Conservation (phyloP, 2,797 vertebrate species). For the Myotis daubentonii region DNA sequence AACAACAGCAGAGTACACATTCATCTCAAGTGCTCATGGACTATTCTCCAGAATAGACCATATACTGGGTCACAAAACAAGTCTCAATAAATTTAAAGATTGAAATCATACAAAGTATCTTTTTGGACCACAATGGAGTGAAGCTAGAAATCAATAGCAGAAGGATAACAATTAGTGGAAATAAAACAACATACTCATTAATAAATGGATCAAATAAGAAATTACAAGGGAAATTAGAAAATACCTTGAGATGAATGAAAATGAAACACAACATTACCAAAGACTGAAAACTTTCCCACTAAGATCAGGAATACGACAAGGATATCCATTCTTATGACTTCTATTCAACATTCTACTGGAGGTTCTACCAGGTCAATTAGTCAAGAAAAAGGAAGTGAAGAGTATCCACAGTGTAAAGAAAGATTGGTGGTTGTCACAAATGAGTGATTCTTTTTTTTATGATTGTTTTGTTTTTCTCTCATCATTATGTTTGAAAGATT, state of each 20-base stretch:
- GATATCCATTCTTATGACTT: not conserved
- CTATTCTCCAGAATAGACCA: not conserved
- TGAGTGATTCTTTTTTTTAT: not conserved
- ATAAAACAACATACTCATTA: not conserved
- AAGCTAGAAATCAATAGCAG: not conserved
- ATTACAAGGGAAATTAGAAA: not conserved
- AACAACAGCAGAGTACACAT: not conserved
- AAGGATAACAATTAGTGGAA: not conserved
- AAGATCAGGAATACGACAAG: not conserved
- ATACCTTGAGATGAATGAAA: not conserved
- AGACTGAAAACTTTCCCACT: not conserved
- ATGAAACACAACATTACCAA: not conserved
- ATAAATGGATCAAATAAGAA: conserved; percentile 26
- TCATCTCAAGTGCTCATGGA: not conserved
- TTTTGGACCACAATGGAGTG: not conserved
- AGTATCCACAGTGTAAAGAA: not conserved
- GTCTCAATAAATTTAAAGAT: not conserved
- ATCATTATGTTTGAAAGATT: not conserved
- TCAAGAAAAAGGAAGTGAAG: not conserved
- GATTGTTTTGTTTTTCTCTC: not conserved
- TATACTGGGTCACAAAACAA: not conserved
- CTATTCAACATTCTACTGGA: not conserved
- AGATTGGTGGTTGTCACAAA: not conserved
- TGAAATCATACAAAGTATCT: not conserved
- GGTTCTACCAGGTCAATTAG: not conserved